These are phyloP conservation scores for Drosophila ercepeae DNA, from an alignment of 1,140 invertebrate species.

Conservation along the genomic window DNA sequence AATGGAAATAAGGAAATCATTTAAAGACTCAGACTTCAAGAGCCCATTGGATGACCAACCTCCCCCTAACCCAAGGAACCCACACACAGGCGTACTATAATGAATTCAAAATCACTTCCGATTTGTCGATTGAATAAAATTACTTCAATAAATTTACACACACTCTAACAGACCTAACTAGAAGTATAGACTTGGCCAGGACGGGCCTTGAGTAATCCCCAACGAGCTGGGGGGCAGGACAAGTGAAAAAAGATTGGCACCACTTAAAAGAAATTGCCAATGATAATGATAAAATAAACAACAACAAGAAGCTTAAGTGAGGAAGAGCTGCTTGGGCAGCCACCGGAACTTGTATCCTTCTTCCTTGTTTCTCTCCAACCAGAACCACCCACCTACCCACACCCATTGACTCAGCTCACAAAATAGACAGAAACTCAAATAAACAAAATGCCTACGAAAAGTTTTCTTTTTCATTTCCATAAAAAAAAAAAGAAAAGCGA, in stretches of 20 bases:
- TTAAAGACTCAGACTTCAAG: conserved; percentile 21
- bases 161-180: conserved; percentile 9
- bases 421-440: conserved; percentile 43
- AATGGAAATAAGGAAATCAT: conserved; percentile 8
- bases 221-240: conserved; percentile 61
- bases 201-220: conserved; percentile 57
- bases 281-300: conserved; percentile 81
- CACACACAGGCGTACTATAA: conserved; percentile 44
- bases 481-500: conserved; percentile 43
- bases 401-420: background rate
- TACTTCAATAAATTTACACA: conserved; percentile 77
- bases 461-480: conserved; percentile 71
- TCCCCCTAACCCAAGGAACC: background rate
- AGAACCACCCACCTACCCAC: background rate
- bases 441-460: conserved; percentile 77
- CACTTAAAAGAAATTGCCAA: conserved; percentile 81
- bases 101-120: conserved; percentile 83
- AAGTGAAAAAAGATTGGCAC: conserved; percentile 82
- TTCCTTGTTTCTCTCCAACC: conserved; percentile 12
- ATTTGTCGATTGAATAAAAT: conserved; percentile 84
- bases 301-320: conserved; percentile 46
- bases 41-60: conserved; percentile 16
- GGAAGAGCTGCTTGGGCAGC: conserved; percentile 16
- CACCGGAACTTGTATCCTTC: conserved; percentile 45
- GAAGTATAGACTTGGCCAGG: background rate